Base-by-base conservation (phyloP, 1,140 invertebrate genomes). In the Platyscapa corneri region DNA sequence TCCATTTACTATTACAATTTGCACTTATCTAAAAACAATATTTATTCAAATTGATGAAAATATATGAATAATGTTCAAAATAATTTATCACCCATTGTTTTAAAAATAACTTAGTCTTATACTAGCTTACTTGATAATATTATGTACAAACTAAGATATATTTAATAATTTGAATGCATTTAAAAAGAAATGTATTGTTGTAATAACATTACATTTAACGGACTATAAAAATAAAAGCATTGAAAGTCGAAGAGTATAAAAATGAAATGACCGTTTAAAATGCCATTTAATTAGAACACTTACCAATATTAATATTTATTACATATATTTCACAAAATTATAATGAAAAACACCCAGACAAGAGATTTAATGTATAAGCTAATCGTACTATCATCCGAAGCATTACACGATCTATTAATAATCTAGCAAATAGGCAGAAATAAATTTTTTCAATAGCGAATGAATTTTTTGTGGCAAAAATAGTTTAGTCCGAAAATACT, bases 201-300 rank as follows among this genome's bases (percentile, higher is more conserved):
- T 6, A 74, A 74, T 74, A 74, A 74, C 39, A 23, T 74, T 74
- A 42, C n/a, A 37, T 70, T 70, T 70, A 70, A 20, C 34, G 34
- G 34, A 39, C 5, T 20, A 32, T 32, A 70, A 70, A 30, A 37
- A 32, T 32, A 70, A 70, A 30, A 37, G 0, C 3, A 70, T 70
- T 20, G 14, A 27, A 27, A 60, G 27, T 3, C 27, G 6, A 67
- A 70, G 6, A 37, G 37, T 37, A 70, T 70, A 70, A 20, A n/a
- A 70, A 70, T 37, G 16, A 70, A 70, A 70, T 37, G 34, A 30
- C 16, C 20, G 20, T 37, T 37, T 30, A 20, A 37, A 39, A 70
- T 70, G 5, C 23, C 0, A 70, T 37, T 37, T 34, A 27, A 30
- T 70, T 67, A 67, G 1, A 70, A 67, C 12, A n/a, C 5, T 67